phyloP scores from a whole-genome alignment of 2,797 vertebrate species.

The Carduelis carduelis region DNA sequence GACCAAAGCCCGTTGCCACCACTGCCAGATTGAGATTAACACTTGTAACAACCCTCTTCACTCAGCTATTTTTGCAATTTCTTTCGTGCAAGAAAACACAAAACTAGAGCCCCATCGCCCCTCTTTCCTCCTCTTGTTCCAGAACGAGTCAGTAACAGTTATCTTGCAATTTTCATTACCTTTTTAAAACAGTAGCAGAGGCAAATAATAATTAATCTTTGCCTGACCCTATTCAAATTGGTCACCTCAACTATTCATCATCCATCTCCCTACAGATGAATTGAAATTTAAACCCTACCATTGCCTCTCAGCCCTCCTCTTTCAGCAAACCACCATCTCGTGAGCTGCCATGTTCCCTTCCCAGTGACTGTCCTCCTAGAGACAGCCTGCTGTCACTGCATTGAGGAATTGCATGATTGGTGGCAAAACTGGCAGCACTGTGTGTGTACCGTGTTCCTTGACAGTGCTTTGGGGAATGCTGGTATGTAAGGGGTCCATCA shows the following conservation, averaged over 20 bases:
- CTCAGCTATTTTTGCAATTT: neutral
- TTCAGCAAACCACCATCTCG: neutral
- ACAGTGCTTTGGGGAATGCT: neutral
- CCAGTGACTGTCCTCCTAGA: neutral
- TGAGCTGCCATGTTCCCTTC: accelerated
- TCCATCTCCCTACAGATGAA: neutral
- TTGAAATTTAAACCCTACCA: neutral
- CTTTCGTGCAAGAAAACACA: neutral
- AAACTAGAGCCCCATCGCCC: neutral
- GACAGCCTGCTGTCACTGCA: neutral
- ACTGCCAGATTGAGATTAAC: neutral
- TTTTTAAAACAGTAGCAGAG: neutral
- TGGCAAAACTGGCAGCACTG: neutral
- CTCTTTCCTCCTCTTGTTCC: neutral
- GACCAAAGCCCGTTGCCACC: neutral
- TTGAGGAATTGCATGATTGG: neutral
- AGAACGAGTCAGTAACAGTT: neutral
- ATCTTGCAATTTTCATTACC: neutral
- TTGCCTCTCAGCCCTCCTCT: neutral
- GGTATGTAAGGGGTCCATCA: neutral
- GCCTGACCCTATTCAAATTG: neutral
- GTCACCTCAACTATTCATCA: neutral
- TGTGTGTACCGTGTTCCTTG: neutral
- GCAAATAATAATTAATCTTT: neutral
- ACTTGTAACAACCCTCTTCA: neutral